Conservation (phyloP, 1,140 invertebrate species). For the Cardiocondyla obscurior region DNA sequence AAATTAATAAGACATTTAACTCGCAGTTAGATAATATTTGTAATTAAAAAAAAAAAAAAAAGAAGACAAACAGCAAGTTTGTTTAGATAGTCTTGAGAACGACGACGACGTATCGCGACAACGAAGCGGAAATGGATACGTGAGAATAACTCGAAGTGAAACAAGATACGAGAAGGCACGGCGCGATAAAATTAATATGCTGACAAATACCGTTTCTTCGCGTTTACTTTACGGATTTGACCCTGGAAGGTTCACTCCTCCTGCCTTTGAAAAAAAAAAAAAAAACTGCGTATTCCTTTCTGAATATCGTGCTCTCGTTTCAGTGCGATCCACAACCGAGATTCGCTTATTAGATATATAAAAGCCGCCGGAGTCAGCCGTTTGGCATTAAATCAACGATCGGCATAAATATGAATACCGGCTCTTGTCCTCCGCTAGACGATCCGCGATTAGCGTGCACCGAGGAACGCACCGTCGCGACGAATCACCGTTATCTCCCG, state of each 20-base stretch:
- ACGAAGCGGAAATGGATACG: conserved; percentile 31
- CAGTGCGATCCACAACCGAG: neutral
- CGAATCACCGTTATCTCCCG: conserved; percentile 7
- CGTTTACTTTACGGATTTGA: neutral
- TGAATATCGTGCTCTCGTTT: neutral
- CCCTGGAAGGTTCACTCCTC: neutral
- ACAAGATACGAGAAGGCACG: neutral
- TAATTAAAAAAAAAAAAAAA: neutral
- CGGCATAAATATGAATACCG: conserved; percentile 1
- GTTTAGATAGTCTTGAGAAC: neutral
- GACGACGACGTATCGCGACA: neutral
- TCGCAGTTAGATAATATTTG: conserved; percentile 20
- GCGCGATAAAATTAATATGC: conserved; percentile 38
- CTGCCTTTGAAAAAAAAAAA: too few relatives aligned
- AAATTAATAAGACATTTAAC: neutral
- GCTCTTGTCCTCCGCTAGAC: neutral
- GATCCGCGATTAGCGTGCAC: neutral
- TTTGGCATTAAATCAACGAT: neutral
- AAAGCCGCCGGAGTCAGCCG: conserved; percentile 1
- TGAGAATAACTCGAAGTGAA: conserved; percentile 23
- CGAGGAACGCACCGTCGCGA: neutral
- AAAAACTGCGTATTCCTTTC: neutral
- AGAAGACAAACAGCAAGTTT: too few relatives aligned
- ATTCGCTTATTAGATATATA: neutral
- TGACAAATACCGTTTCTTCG: conserved; percentile 2